Evolutionary conservation across 2,113 vertebrate species (phyloP), one percentile per base, ranked within the genome.

Genomic region (Buteo buteo): DNA sequence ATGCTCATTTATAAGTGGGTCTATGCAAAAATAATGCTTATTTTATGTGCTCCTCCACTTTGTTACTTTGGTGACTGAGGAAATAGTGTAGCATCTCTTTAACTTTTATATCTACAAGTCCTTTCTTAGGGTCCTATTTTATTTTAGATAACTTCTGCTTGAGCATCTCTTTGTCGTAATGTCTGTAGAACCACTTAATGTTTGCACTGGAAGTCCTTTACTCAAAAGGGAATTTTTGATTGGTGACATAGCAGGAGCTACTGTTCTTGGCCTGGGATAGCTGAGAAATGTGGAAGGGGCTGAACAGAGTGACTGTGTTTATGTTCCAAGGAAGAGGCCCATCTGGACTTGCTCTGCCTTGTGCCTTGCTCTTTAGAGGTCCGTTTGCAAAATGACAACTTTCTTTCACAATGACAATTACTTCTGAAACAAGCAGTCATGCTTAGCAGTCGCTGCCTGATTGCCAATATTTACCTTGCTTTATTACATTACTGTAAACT

Each of bases 381-480:
- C 80, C 59, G 3, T 74, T 94, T 88, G 84, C 95, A 96, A 96
- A 95, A 90, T 79, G 73, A 88, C 58, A 64, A 26, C 66, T 92
- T 72, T 96, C 59, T 73, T 67, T 62, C 77, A 54, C 91, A 88
- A 16, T 80, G 92, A 96, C 86, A 71, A 57, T 79, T 65, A 18
- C 64, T 97, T 58, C 92, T 89, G 87, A 86, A 82, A 76, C 38
- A 58, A 38, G 19, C 66, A 82, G 49, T 29, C 52, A 36, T 13
- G 64, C 88, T 95, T 50, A 73, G 96, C 87, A 94, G 42, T 74
- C 7, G 0, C 93, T 66, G 45, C 65, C 66, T 69, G 64, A 66
- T 79, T 76, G 79, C 91, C 96, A 98, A 89, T 97, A 97, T 97
- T 96, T 97, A 94, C 97, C 95, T 96, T 94, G 61, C 85, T 91